Evolutionary conservation across 64 coral and sea anemone species (phyloP), one percentile per base, ranked within the genome.

Genomic region (Montipora efflorescens): DNA sequence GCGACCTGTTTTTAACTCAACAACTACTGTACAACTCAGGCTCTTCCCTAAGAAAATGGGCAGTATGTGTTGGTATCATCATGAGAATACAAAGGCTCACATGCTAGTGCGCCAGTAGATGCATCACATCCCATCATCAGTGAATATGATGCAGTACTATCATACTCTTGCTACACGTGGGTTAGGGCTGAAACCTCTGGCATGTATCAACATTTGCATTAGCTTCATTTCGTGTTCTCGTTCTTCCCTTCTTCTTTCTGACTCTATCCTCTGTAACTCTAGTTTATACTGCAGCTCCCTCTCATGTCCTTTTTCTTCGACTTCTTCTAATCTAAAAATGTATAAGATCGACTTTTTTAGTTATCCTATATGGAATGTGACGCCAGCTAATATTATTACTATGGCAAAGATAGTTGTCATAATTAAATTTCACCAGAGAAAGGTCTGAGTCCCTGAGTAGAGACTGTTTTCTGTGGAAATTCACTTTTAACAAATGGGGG

Each of bases 11-110:
- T 25, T 25, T 25, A 25, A 25, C 68, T 88, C 68, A 88, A 75
- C 84, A 88, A 18, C 21, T 22, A 74, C 47, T 50, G 67, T 74
- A 16, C 47, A 47, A 47, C 2, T 68, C 49, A 45, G 74, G 74
- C 81, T 84, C 67, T 28, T 84, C 74, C 67, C 59, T 48, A 67
- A 48, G 48, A 88, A 23, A 88, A 50, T 67, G 48, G 69, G 84
- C 50, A 88, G 74, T 88, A 88, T 67, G 67, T 88, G 59, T 88
- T 88, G 20, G 67, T 73, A 88, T 88, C 84, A 73, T 88, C 68
- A 88, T 73, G 69, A 67, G 84, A 74, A 73, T 74, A 88, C 67
- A 73, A 88, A 88, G 15, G n/a, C 7, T 67, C 69, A 88, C 67
- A 88, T 21, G 68, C 69, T 4, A 10, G 81, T 84, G 81, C 59